phyloP scores from a whole-genome alignment of 2,797 vertebrate species.

The Enteromius paludinosus region DNA sequence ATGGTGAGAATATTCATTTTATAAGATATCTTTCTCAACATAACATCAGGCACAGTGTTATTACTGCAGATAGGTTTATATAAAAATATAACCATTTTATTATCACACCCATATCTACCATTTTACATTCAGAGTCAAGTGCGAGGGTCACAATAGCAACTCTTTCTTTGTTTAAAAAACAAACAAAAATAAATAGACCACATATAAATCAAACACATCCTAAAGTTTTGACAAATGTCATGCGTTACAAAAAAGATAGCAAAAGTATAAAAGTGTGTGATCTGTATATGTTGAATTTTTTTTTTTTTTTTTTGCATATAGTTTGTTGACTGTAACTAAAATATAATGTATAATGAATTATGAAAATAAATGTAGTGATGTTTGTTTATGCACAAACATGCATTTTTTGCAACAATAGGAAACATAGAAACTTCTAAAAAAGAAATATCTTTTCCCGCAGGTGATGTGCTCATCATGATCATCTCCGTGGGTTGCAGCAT shows the following conservation, averaged over 20 bases:
- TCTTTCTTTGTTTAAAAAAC: background rate
- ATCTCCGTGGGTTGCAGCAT: conserved; percentile 25
- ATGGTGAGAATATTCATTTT: background rate
- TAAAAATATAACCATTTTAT: background rate
- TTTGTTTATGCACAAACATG: background rate
- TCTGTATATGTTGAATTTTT: background rate
- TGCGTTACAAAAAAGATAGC: background rate
- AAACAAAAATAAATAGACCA: background rate
- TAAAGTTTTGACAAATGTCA: background rate
- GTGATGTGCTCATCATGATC: background rate
- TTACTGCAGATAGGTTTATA: background rate
- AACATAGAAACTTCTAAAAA: background rate
- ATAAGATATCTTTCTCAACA: background rate
- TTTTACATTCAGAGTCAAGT: conserved; percentile 3
- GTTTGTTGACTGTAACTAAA: background rate
- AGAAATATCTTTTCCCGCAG: conserved; percentile 14
- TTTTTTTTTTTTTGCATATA: background rate
- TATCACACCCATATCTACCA: background rate
- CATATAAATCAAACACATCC: background rate
- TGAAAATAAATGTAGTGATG: background rate
- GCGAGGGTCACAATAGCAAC: background rate
- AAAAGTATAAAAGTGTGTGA: background rate
- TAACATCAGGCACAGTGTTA: background rate
- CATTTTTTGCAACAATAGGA: background rate
- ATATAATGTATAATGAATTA: background rate